phyloP scores from a whole-genome alignment of 1,140 invertebrate species.

The Coenobita brevimanus region DNA sequence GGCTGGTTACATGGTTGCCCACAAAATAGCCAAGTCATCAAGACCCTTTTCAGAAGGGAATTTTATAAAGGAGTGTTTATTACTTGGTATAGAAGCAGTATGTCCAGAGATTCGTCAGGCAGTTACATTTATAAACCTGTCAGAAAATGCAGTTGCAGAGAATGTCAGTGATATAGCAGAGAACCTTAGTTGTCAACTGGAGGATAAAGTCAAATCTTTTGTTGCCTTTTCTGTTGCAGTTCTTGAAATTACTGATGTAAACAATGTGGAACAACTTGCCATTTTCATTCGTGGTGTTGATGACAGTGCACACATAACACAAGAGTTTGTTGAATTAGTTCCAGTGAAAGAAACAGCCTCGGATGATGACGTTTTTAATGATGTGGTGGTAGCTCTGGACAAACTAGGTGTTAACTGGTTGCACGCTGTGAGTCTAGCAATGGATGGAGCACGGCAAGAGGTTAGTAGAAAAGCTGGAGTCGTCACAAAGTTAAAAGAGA shows the following conservation, averaged over 20 bases:
- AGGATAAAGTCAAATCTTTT: conserved; percentile 32
- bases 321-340: conserved; percentile 24
- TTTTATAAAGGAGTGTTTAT: not conserved
- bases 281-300: conserved; percentile 36
- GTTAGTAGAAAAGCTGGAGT: not conserved
- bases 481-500: conserved; percentile 5
- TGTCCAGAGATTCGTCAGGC: not conserved
- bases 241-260: conserved; percentile 22
- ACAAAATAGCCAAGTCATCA: not conserved
- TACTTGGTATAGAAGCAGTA: not conserved
- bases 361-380: not conserved
- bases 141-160: conserved; percentile 22
- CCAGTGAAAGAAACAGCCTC: conserved; percentile 16
- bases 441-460: not conserved
- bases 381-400: not conserved
- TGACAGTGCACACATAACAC: not conserved
- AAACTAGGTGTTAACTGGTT: not conserved
- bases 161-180: conserved; percentile 2
- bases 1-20: not conserved
- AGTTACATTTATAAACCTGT: conserved; percentile 3
- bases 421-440: not conserved
- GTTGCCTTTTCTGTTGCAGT: conserved; percentile 32
- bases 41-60: not conserved
- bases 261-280: conserved; percentile 5
- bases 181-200: not conserved